A percentile compares a stretch with the other conserved stretches of the same genome.
Evolutionary conservation across 2,888 invertebrate genomes (phyloP).

Genomic region (Noctua janthe): DNA sequence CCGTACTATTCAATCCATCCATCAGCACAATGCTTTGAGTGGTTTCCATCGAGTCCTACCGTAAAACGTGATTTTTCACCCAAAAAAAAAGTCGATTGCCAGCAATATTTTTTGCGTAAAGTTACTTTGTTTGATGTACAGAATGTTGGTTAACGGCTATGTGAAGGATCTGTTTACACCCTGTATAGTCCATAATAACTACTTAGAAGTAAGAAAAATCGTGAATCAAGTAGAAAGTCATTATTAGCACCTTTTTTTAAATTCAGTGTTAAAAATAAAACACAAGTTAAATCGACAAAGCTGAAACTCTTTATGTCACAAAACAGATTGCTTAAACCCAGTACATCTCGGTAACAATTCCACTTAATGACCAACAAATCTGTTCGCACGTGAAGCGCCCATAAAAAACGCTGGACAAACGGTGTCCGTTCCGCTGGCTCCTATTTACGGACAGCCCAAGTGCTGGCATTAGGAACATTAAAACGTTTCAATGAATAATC

Average conservation of each 20-base stretch:
- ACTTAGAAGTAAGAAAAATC: not conserved
- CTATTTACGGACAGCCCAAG: slow-evolving; percentile 70
- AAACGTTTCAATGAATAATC: slow-evolving; percentile 75
- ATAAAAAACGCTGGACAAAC: slow-evolving; percentile 59
- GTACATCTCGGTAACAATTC: slow-evolving; percentile 23
- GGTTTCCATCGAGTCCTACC: too few species aligned
- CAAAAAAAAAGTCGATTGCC: too few species aligned
- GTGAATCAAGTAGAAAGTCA: not conserved
- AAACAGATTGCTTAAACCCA: slow-evolving; percentile 3
- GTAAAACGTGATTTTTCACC: too few species aligned
- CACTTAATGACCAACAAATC: slow-evolving; percentile 54
- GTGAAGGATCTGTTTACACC: too few species aligned
- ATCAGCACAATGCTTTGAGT: too few species aligned
- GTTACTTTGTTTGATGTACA: too few species aligned
- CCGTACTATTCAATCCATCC: too few species aligned
- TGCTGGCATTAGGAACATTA: slow-evolving; percentile 69
- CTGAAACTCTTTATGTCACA: not conserved
- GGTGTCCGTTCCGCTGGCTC: slow-evolving; percentile 62
- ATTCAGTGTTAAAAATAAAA: not conserved
- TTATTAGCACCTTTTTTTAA: not conserved
- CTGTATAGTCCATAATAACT: not conserved
- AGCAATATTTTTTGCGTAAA: too few species aligned
- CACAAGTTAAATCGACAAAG: not conserved
- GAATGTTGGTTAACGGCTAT: too few species aligned
- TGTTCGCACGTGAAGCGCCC: slow-evolving; percentile 43